These are phyloP conservation scores for Hyperoplus immaculatus DNA, from an alignment of 2,797 vertebrate species.

Conservation along the genomic window DNA sequence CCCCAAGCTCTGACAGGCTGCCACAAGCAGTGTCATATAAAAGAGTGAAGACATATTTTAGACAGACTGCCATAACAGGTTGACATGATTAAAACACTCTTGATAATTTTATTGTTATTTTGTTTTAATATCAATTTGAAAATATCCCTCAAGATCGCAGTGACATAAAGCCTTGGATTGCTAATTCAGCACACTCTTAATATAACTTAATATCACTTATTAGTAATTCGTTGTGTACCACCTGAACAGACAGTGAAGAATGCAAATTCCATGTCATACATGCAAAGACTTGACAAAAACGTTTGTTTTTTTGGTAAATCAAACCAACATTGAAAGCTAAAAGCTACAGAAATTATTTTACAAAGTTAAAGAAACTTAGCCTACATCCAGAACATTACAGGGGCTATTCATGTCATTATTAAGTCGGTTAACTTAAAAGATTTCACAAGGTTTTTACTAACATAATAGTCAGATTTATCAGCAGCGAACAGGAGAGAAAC, in stretches of 20 bases:
- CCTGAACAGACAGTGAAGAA: neutral
- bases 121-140: neutral
- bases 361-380: neutral
- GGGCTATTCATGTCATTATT: neutral
- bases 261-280: neutral
- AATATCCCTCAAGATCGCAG: neutral
- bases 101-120: neutral
- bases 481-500: neutral
- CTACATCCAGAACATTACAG: neutral
- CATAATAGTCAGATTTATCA: neutral
- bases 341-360: neutral
- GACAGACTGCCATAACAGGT: neutral
- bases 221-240: neutral
- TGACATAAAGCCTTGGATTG: neutral
- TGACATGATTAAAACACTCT: constrained; percentile 4
- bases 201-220: neutral
- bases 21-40: constrained; percentile 34
- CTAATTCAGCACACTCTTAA: neutral
- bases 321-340: neutral
- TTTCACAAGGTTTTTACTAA: neutral
- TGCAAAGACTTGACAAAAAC: neutral
- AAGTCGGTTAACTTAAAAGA: neutral
- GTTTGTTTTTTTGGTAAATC: neutral
- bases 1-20: constrained; percentile 48
- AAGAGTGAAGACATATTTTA: constrained; percentile 6